Base-by-base conservation (phyloP, 2,888 invertebrate species). In the Hydrotaea diabolus region DNA sequence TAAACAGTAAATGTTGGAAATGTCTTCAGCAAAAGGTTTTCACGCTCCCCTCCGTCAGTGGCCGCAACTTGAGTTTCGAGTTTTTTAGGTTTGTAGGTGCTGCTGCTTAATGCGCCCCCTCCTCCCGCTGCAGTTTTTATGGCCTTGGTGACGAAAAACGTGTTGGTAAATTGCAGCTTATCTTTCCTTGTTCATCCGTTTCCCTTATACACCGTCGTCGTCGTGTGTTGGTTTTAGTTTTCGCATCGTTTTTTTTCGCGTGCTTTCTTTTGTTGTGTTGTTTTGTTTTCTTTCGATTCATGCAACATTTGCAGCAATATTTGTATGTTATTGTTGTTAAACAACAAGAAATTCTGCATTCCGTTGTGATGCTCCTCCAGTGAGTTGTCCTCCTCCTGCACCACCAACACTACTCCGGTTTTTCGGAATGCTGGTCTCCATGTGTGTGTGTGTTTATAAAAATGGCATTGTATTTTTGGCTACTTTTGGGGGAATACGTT, bases 301-400 rank as follows among this genome's bases (percentile, higher is more conserved):
- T 77, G 83, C 72, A 80, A 83, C 71, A 77, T 73, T 81, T 81
- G 75, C 77, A 55, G 77, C 64, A 74, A 31, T 74, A 31, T 62
- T 78, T 26, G 62, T 23, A 13, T 62, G 62, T 15, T 69, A 69
- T 43, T 69, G 21, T 69, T 69, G 69, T 69, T 36, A 21, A 66
- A 66, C 66, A 39, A 69, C 69, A 69, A 69, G 46, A 69, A 15
- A 46, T 69, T 46, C 69, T 46, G 69, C 46, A 69, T 46, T 69
- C 23, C 46, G 31, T 31, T 31, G 31, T 31, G 31, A 31, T 19
- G 8, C 43, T 23, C 43, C 9, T 21, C 26, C 49, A 1, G n/a
- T n/a, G n/a, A n/a, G n/a, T n/a, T n/a, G n/a, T 2, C 49, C 2
- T 49, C 49, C 43, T 2, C 9, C 43, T 11, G 9, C 13, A 11